A percentile compares a stretch with the other conserved stretches of the same genome.
Conservation (phyloP, 1,140 invertebrate genomes). For the Drosophila sechellia region DNA sequence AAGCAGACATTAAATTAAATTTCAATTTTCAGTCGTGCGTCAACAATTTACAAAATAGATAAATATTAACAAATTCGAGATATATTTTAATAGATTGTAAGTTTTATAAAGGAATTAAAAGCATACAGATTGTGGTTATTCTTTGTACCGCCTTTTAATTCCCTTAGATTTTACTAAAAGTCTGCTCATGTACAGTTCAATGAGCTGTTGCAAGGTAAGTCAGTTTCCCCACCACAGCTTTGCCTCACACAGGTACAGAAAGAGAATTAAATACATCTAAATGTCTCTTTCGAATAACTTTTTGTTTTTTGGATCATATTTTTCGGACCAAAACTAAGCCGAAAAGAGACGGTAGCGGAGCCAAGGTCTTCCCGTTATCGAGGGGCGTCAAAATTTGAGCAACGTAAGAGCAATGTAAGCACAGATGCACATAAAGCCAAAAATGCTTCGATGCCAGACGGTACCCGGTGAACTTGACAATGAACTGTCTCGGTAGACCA, state of each 20-base stretch:
- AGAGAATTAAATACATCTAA: conserved; percentile 82
- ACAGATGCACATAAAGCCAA: conserved; percentile 25
- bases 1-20: neutral
- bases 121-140: too few species aligned
- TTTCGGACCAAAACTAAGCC: conserved; percentile 51
- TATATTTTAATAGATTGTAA: too few species aligned
- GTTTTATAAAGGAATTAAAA: too few species aligned
- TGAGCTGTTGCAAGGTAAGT: conserved; percentile 67
- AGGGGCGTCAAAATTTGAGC: conserved; percentile 48
- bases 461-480: conserved; percentile 55
- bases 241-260: conserved; percentile 12
- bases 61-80: too few species aligned
- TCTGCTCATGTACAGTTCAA: conserved; percentile 54
- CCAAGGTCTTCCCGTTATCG: neutral
- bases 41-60: neutral
- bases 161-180: conserved; percentile 5
- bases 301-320: conserved; percentile 81
- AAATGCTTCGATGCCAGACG: conserved; percentile 34
- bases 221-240: conserved; percentile 28
- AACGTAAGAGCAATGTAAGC: conserved; percentile 60
- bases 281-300: conserved; percentile 78
- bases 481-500: conserved; percentile 51
- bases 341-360: conserved; percentile 18
- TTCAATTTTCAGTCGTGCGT: neutral
- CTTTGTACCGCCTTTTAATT: neutral